phyloP scores from a whole-genome alignment of 2,113 vertebrate species.

The Eidolon helvum region DNA sequence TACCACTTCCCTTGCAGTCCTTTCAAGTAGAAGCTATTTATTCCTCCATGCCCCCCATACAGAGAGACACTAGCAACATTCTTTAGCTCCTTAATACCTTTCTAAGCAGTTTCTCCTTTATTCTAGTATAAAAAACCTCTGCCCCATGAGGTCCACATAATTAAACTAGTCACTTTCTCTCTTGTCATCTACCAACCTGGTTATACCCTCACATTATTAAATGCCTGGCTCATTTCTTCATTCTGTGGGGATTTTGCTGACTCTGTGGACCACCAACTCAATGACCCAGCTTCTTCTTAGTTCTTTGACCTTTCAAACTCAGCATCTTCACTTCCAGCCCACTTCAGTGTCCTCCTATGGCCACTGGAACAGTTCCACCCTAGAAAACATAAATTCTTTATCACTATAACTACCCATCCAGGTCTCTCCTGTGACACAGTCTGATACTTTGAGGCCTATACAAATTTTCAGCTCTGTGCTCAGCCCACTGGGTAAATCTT shows the following conservation, averaged over 20 bases:
- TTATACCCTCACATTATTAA: neutral
- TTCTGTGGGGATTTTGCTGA: neutral
- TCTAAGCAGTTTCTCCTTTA: neutral
- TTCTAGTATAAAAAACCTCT: neutral
- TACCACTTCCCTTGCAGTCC: conserved; percentile 59
- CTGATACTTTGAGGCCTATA: neutral
- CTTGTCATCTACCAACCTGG: neutral
- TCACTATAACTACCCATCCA: neutral
- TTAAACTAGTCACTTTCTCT: neutral
- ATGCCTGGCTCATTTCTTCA: neutral
- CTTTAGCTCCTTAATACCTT: neutral
- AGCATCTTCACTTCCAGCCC: neutral
- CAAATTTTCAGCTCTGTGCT: neutral
- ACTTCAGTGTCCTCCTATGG: neutral
- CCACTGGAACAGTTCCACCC: neutral
- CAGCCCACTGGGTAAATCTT: neutral
- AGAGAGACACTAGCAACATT: neutral
- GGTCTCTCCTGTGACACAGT: neutral
- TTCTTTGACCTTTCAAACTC: conserved; percentile 16
- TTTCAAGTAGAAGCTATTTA: conserved; percentile 66
- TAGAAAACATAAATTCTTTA: neutral
- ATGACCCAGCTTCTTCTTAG: neutral
- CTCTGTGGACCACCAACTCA: neutral
- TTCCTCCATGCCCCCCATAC: neutral
- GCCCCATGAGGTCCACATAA: neutral